Conservation (phyloP, 2,797 vertebrate genomes). For the Varecia variegata region DNA sequence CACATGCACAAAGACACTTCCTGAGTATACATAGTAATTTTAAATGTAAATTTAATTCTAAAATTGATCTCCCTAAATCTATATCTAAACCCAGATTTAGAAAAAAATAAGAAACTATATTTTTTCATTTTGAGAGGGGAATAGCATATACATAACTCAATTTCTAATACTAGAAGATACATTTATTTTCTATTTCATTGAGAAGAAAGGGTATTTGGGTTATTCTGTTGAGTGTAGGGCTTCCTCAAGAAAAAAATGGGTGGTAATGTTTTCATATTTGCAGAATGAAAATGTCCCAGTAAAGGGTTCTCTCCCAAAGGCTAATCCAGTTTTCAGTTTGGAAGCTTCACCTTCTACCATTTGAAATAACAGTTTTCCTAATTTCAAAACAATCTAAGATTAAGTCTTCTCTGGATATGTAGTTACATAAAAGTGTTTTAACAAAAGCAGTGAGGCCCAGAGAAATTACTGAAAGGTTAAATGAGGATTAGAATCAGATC, state of each 20-base stretch:
- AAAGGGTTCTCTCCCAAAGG: background rate
- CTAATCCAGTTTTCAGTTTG: background rate
- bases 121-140: background rate
- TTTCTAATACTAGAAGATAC: background rate
- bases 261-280: background rate
- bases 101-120: background rate
- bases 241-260: background rate
- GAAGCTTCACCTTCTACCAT: background rate
- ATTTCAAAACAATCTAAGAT: background rate
- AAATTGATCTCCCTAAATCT: background rate
- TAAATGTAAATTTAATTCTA: background rate
- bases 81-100: background rate
- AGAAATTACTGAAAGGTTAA: background rate
- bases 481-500: background rate
- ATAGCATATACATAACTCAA: background rate
- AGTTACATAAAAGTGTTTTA: background rate
- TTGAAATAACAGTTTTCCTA: background rate
- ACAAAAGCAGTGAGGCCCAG: background rate
- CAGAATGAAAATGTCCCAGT: background rate
- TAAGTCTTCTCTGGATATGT: background rate
- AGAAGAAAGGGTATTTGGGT: background rate
- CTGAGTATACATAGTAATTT: background rate
- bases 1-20: background rate
- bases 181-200: background rate
- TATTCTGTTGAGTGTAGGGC: background rate